Conservation (phyloP, 2,113 vertebrate genomes). For the Malurus elegans region DNA sequence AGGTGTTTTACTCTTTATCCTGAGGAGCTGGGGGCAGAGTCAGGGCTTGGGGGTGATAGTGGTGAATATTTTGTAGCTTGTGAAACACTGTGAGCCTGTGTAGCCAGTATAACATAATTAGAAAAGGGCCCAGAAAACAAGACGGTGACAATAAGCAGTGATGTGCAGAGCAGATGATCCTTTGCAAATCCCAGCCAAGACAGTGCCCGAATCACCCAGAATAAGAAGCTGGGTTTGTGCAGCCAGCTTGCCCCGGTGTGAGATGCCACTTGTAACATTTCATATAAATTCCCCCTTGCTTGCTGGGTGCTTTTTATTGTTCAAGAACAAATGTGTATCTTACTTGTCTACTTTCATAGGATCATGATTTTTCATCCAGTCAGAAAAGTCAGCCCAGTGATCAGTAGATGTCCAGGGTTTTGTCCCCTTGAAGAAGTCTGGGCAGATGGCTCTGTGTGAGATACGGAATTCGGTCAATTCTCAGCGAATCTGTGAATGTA, state of each 20-base stretch:
- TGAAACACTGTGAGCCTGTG: not conserved
- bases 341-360: slow-evolving; percentile 84
- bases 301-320: not conserved
- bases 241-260: not conserved
- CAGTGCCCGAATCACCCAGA: not conserved
- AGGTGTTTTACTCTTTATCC: not conserved
- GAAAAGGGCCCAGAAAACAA: not conserved
- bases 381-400: slow-evolving; percentile 81
- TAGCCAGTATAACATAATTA: not conserved
- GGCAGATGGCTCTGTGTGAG: slow-evolving; percentile 77
- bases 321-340: not conserved
- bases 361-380: slow-evolving; percentile 83
- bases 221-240: not conserved
- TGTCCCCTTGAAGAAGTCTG: slow-evolving; percentile 88
- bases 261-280: not conserved
- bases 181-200: not conserved
- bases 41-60: not conserved
- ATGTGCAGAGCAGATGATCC: not conserved
- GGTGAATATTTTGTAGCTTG: not conserved
- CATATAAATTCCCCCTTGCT: not conserved
- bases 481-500: not conserved
- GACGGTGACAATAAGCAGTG: not conserved
- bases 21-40: not conserved
- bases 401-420: slow-evolving; percentile 80
- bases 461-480: not conserved